These are phyloP conservation scores for Nasonia oneida DNA, from an alignment of 2,888 invertebrate genomes.

Conservation along the genomic window DNA sequence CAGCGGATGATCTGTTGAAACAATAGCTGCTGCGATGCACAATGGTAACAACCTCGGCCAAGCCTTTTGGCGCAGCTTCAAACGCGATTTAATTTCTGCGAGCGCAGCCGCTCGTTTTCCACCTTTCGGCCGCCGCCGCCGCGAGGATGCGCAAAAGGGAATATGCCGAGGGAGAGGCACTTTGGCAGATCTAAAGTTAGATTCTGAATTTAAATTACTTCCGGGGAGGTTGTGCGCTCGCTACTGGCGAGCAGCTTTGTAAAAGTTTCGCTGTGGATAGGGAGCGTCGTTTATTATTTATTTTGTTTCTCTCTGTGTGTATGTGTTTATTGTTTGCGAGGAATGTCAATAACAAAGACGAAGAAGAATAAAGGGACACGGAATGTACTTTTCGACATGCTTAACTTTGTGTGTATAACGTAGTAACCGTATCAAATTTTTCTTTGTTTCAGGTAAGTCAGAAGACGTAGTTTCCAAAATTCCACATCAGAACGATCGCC, in stretches of 20 bases:
- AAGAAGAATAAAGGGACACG: no score
- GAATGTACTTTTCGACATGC: no score
- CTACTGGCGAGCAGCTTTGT: not conserved
- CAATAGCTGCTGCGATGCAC: not conserved
- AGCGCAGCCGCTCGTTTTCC: not conserved
- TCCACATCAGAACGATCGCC: not conserved
- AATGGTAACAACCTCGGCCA: not conserved
- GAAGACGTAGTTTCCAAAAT: not conserved
- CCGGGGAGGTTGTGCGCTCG: not conserved
- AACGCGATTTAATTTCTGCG: slow-evolving; percentile 17
- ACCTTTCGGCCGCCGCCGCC: not conserved
- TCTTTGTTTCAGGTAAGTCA: slow-evolving; percentile 40
- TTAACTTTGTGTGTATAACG: no score
- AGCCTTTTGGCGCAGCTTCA: not conserved
- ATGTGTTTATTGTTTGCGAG: no score
- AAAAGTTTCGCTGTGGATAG: not conserved
- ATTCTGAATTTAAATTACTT: slow-evolving; percentile 20
- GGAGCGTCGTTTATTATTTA: not conserved
- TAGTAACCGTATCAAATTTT: not conserved
- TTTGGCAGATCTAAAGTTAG: slow-evolving; percentile 14
- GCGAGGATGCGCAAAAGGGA: slow-evolving; percentile 7
- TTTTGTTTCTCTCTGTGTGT: not conserved
- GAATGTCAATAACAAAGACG: no score
- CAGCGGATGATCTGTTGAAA: not conserved
- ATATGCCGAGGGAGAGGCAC: not conserved